These are phyloP conservation scores for Nomada ruficornis DNA, from an alignment of 2,888 invertebrate species.

Conservation along the genomic window DNA sequence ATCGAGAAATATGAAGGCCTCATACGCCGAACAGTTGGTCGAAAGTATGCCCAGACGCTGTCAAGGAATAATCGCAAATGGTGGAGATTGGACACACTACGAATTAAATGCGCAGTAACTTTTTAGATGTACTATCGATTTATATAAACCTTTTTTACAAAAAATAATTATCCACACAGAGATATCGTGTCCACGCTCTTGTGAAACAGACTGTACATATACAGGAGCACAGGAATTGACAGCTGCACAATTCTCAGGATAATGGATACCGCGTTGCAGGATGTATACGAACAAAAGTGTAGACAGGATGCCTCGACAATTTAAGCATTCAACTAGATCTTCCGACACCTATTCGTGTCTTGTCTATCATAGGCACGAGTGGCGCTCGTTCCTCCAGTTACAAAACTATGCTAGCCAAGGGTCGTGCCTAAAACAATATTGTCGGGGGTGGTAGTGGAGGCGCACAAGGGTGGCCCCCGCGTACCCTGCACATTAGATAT, in stretches of 20 bases:
- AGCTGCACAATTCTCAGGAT: constrained; percentile 46
- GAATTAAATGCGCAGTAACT: no score
- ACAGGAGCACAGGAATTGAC: constrained; percentile 23
- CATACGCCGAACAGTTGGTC: no score
- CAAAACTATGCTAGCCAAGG: constrained; percentile 66
- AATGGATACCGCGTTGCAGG: constrained; percentile 7
- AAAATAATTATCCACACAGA: no score
- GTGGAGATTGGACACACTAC: no score
- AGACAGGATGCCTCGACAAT: constrained; percentile 50
- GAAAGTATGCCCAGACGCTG: no score
- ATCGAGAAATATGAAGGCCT: no score
- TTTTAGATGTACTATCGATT: no score
- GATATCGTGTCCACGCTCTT: no score
- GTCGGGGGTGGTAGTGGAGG: constrained; percentile 63
- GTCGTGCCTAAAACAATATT: constrained; percentile 79
- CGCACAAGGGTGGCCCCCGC: constrained; percentile 62
- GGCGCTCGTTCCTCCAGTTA: constrained; percentile 72
- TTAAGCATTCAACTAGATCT: constrained; percentile 50
- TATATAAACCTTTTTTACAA: no score
- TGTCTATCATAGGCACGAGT: constrained; percentile 55
- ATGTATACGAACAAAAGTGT: constrained; percentile 23
- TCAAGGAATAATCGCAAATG: no score
- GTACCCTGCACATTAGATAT: constrained; percentile 74
- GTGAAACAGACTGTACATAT: no score
- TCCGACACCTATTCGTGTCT: constrained; percentile 60